Evolutionary conservation across 64 coral and sea anemone species (phyloP), one percentile per base, ranked within the genome.

Genomic region (Orbicella faveolata): DNA sequence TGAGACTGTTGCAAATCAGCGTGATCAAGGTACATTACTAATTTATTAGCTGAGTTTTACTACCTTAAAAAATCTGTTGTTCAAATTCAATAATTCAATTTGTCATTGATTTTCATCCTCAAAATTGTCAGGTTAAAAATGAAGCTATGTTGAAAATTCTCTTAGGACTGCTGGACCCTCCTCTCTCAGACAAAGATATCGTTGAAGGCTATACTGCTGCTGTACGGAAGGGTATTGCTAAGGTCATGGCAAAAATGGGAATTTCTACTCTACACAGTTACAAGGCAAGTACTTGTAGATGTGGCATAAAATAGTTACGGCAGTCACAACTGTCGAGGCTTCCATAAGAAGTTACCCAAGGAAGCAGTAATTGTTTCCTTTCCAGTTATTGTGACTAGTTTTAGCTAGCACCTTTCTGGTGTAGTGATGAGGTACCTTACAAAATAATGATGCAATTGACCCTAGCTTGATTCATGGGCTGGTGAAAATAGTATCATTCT

Each of bases 211-310:
- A 92, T 62, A 92, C 84, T 74, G 63, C 82, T 63, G 90, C 90
- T 34, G 63, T 81, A 9, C 59, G 76, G 33, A 92, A 92, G 61
- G 96, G 96, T 16, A 98, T 98, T 75, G 94, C 90, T 4, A 98
- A 98, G 81, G 96, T 98, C 37, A 98, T 98, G 96, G 96, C 96
- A 18, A 98, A 98, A 83, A 98, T 98, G 96, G 96, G 96, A n/a
- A 98, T 98, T 57, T 98, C 96, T 1, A 98, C 96, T 4, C 83
- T 98, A 16, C 96, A 98, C 52, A 98, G 96, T 84, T 98, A 98
- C 83, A 98, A 98, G 89, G 96, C 89, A 86, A 35, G 37, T 44
- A 11, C 14, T 14, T 70, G 12, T 66, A 1, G 18, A 30, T 30
- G 30, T 30, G 30, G 30, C 30, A 30, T 0, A 0, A 30, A 30